Base-by-base conservation (phyloP, 1,140 invertebrate species). In the Hyposmocoma kahamanoa region DNA sequence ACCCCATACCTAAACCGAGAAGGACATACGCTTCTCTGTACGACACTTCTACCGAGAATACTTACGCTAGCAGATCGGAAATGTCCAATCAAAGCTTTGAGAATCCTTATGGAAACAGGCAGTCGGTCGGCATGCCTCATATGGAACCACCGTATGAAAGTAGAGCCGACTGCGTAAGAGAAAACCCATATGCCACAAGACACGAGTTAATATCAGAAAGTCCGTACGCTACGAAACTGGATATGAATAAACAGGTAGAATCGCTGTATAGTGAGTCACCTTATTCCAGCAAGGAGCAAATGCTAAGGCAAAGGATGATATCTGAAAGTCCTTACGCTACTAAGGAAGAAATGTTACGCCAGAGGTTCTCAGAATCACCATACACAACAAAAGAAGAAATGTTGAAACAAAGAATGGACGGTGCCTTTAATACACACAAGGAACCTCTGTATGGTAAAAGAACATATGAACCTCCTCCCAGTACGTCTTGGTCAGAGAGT, bases 271-370 rank as follows among this genome's bases (percentile, higher is more conserved):
- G 57, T 47, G 77, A 86, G 53, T 76, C 75, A n/a, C 79, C 81
- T 10, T 87, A 87, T 67, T 71, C 77, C 32, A 86, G 77, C 47
- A 87, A 87, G 66, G 84, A 87, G 50, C 84, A 87, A 52, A 80
- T 86, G 69, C 48, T 86, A 21, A 66, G 72, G 59, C 67, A 81
- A 34, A 72, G 83, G 64, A 71, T 86, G 56, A 61, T 57, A 11
- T 48, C 69, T 34, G 86, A 87, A 57, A 84, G 66, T 53, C 73
- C 83, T 9, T 87, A 87, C 53, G 56, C 71, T n/a, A 86, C 84
- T 42, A 86, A 86, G 62, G 84, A 87, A 60, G 84, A 86, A 45
- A 86, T 87, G 83, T 61, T 84, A 38, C 62, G 79, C 42, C 78
- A 84, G 51, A 74, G 81, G 59, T 83, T 81, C 58, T 84, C 81